Evolutionary conservation across 1,140 invertebrate genomes (phyloP).

Genomic region (Arctopsyche grandis): DNA sequence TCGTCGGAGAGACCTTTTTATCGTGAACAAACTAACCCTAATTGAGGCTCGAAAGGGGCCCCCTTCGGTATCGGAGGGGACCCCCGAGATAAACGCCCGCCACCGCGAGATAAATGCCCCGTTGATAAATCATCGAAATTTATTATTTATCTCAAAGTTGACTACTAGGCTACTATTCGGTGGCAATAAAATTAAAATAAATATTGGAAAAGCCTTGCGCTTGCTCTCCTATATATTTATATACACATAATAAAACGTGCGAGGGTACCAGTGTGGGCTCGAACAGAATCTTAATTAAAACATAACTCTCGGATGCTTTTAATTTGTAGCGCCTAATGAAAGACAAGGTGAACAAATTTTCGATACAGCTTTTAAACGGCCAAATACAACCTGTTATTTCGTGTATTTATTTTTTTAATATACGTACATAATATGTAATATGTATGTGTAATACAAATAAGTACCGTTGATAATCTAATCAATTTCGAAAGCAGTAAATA

Average conservation of each 20-base stretch:
- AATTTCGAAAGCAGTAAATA: no score
- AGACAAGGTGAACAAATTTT: neutral
- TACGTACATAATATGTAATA: no score
- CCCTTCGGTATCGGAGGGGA: neutral
- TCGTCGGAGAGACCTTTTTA: slow-evolving; percentile 43
- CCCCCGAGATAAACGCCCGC: neutral
- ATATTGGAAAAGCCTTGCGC: neutral
- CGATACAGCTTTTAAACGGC: no score
- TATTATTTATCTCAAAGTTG: slow-evolving; percentile 13
- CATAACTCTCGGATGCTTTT: neutral
- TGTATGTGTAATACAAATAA: no score
- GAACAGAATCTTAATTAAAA: slow-evolving; percentile 13
- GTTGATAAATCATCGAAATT: slow-evolving; percentile 5
- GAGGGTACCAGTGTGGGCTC: neutral
- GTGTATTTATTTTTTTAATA: no score
- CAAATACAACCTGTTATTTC: no score
- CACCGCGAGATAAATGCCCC: neutral
- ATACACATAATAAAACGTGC: no score
- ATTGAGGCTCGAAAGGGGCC: slow-evolving; percentile 45
- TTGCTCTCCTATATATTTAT: no score
- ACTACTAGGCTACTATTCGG: neutral
- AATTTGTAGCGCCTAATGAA: slow-evolving; percentile 3
- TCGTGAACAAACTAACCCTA: slow-evolving; percentile 49
- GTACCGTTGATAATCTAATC: no score
- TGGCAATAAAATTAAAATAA: slow-evolving; percentile 9